Evolutionary conservation across 2,113 vertebrate species (phyloP).

Genomic region (Chaetops frenatus): DNA sequence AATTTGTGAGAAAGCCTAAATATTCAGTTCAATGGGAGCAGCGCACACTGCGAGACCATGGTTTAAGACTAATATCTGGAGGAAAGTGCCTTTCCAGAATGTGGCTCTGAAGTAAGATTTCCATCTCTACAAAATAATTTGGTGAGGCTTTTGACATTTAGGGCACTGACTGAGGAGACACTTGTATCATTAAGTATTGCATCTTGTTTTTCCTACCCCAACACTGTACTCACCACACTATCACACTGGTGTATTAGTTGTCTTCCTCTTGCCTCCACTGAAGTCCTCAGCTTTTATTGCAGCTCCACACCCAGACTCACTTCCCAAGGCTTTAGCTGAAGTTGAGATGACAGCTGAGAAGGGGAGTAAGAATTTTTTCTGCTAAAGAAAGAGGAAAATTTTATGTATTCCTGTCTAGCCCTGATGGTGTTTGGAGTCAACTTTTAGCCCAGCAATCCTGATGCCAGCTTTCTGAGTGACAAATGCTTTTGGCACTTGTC

Average conservation of each 20-base stretch:
- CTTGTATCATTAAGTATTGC: background rate
- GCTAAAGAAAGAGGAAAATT: background rate
- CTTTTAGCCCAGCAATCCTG: background rate
- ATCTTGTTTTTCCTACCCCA: background rate
- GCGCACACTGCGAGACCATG: background rate
- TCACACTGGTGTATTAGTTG: background rate
- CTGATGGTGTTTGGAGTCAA: background rate
- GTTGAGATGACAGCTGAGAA: background rate
- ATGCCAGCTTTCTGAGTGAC: constrained; percentile 23
- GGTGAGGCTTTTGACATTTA: background rate
- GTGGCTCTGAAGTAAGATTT: background rate
- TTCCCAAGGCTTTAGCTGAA: background rate
- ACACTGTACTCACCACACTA: background rate
- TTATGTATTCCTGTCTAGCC: background rate
- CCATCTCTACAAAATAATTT: background rate
- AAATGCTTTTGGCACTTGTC: constrained; percentile 9
- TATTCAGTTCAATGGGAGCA: background rate
- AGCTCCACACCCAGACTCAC: background rate
- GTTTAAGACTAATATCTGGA: background rate
- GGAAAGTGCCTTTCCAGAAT: background rate
- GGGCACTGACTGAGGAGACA: background rate
- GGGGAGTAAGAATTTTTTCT: background rate
- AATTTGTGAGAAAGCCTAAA: background rate
- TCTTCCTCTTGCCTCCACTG: background rate
- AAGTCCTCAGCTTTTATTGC: background rate